phyloP scores from a whole-genome alignment of 2,797 vertebrate genomes.

The Parambassis ranga region DNA sequence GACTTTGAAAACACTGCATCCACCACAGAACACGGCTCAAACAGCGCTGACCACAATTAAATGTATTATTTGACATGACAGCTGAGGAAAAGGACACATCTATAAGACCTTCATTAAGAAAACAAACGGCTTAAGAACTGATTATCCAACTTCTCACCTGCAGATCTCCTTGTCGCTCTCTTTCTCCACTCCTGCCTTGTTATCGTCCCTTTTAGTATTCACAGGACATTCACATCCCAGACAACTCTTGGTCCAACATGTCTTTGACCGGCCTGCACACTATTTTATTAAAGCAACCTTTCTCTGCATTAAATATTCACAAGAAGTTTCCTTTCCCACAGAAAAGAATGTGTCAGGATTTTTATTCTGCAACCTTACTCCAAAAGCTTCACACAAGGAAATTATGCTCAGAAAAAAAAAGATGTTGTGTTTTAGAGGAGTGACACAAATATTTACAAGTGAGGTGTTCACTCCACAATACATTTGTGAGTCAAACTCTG shows the following conservation, averaged over 20 bases:
- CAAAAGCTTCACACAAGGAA: neutral
- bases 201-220: constrained; percentile 57
- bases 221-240: constrained; percentile 48
- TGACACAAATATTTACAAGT: constrained; percentile 10
- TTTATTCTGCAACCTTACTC: constrained; percentile 17
- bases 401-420: neutral
- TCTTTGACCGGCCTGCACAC: constrained; percentile 50
- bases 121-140: neutral
- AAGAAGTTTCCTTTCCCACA: constrained; percentile 19
- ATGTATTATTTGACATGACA: neutral
- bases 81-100: neutral
- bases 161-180: neutral
- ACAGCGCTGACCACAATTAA: neutral
- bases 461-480: neutral
- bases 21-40: neutral
- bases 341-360: constrained; percentile 30
- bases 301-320: constrained; percentile 59
- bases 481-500: neutral
- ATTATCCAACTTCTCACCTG: constrained; percentile 20
- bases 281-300: constrained; percentile 60
- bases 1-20: neutral
- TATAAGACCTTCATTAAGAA: no score
- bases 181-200: constrained; percentile 7
- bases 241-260: constrained; percentile 42
- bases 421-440: constrained; percentile 17